Evolutionary conservation across 2,113 vertebrate species (phyloP).

Genomic region (Salvelinus alpinus): DNA sequence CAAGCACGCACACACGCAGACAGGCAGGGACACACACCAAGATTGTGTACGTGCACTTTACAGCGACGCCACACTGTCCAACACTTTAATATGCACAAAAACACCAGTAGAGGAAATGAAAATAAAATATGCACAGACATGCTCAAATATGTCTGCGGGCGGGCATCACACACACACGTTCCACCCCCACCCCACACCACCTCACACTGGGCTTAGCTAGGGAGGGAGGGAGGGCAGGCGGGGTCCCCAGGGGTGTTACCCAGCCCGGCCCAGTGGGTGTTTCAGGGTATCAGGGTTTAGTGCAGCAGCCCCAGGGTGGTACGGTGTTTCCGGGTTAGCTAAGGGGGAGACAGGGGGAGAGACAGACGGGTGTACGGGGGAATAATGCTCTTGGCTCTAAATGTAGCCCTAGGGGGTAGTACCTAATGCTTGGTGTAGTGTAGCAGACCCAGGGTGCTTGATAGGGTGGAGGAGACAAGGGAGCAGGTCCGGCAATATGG

Average conservation of each 20-base stretch:
- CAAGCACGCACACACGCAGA: constrained; percentile 2
- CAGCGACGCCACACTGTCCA: background rate
- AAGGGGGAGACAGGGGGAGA: too few relatives aligned
- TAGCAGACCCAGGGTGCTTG: background rate
- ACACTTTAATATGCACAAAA: background rate
- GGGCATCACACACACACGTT: constrained; percentile 14
- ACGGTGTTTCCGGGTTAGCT: too few relatives aligned
- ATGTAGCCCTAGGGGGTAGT: background rate
- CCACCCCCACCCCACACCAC: background rate
- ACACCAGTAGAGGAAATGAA: background rate
- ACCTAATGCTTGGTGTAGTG: background rate
- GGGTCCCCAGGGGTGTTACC: constrained; percentile 7
- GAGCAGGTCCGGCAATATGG: too few relatives aligned
- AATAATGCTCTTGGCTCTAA: background rate
- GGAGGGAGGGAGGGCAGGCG: background rate
- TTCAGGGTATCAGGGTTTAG: background rate
- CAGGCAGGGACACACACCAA: constrained; percentile 1
- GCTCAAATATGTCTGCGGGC: background rate
- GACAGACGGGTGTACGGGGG: background rate
- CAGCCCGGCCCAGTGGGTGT: constrained; percentile 6
- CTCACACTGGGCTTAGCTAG: background rate
- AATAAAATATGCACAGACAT: constrained; percentile 2
- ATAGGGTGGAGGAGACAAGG: background rate
- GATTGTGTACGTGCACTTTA: background rate
- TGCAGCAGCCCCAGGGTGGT: background rate